A percentile compares a stretch with the other conserved stretches of the same genome.
These are phyloP conservation scores for Hermodice carunculata DNA, from an alignment of 2,888 invertebrate species.

Conservation along the genomic window DNA sequence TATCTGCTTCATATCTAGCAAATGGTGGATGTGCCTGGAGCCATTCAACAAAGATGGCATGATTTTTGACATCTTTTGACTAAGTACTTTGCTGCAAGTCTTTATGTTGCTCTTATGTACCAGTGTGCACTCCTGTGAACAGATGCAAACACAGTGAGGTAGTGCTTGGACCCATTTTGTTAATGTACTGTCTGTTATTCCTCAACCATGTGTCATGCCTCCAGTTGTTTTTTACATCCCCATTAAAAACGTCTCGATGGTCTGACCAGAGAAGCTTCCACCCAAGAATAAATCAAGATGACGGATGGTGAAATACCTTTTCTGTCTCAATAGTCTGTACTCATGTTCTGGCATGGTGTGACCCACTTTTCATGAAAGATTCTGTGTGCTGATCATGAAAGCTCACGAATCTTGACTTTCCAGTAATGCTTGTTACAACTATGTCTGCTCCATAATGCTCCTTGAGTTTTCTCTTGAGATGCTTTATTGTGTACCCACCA, in stretches of 20 bases:
- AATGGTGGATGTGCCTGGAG: neutral
- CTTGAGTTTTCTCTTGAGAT: no score
- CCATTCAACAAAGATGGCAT: neutral
- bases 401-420: no score
- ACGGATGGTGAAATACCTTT: constrained; percentile 2
- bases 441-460: no score
- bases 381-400: no score
- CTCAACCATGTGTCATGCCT: neutral
- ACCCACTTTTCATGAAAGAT: no score
- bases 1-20: neutral
- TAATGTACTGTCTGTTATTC: neutral
- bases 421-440: no score
- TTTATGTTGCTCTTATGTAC: neutral
- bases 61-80: neutral
- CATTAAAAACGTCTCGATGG: neutral
- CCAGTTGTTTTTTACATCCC: neutral
- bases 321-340: no score
- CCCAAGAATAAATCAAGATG: neutral
- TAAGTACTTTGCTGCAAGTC: neutral
- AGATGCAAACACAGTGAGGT: neutral
- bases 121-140: no score
- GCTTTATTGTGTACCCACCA: no score
- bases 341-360: no score
- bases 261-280: constrained; percentile 2
- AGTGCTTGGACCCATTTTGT: neutral